These are phyloP conservation scores for Cettia cetti DNA, from an alignment of 2,113 vertebrate genomes.

Conservation along the genomic window DNA sequence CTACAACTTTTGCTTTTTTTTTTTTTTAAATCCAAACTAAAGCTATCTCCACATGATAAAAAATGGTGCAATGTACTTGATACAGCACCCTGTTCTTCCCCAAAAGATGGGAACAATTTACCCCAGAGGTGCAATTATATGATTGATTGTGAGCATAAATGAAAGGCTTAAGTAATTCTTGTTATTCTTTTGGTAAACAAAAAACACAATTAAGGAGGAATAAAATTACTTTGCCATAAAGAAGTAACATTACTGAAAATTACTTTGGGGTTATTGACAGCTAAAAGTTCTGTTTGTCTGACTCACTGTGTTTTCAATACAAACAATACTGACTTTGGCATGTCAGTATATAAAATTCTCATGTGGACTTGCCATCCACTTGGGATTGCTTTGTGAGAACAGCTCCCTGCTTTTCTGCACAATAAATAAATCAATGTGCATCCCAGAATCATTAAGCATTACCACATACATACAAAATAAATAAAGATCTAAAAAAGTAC, in stretches of 20 bases:
- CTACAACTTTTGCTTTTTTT: neutral
- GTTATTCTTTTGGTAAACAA: neutral
- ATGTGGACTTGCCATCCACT: neutral
- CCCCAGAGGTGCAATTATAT: neutral
- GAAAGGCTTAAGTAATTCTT: neutral
- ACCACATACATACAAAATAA: neutral
- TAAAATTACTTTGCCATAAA: slow-evolving; percentile 4
- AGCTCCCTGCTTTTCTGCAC: neutral
- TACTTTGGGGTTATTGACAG: neutral
- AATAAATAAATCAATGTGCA: neutral
- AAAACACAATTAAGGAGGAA: slow-evolving; percentile 40
- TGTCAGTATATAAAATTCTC: neutral
- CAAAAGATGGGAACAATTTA: neutral
- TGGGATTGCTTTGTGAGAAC: neutral
- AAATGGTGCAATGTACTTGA: neutral
- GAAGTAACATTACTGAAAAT: slow-evolving; percentile 11
- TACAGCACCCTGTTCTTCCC: neutral
- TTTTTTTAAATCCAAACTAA: neutral
- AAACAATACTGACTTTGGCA: neutral
- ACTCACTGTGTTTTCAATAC: neutral
- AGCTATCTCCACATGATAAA: neutral
- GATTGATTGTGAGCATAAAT: neutral
- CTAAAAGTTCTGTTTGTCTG: neutral
- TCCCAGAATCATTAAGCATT: neutral
- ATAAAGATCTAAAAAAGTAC: neutral